These are phyloP conservation scores for Corythoichthys haematopterus DNA, from an alignment of 2,113 vertebrate species.

Conservation along the genomic window DNA sequence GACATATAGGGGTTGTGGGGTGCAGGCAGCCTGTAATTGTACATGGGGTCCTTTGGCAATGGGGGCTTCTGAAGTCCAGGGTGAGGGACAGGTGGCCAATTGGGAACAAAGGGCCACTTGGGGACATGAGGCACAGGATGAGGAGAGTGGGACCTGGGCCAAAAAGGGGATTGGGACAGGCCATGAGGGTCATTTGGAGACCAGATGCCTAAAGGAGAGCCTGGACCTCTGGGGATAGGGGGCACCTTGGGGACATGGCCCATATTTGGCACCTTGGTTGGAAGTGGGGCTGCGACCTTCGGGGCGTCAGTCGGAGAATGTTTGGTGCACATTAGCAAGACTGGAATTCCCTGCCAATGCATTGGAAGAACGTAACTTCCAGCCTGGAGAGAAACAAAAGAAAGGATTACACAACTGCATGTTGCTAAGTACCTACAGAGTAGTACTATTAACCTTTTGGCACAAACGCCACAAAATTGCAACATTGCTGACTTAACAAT, in stretches of 20 bases:
- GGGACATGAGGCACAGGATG: neutral
- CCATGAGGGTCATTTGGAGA: neutral
- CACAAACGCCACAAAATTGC: no score
- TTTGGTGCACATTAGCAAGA: slow-evolving; percentile 44
- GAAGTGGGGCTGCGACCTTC: neutral
- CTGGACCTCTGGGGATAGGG: neutral
- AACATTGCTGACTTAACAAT: no score
- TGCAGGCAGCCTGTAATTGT: neutral
- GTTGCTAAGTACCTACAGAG: neutral
- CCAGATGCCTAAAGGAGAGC: neutral
- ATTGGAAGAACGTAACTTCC: slow-evolving; percentile 44
- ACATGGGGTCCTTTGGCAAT: neutral
- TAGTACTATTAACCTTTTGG: no score
- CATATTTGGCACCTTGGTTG: neutral
- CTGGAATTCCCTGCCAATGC: slow-evolving; percentile 42
- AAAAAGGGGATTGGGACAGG: no score
- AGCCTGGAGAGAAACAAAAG: slow-evolving; percentile 14
- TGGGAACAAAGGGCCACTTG: neutral
- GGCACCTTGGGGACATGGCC: neutral
- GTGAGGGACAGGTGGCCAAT: neutral
- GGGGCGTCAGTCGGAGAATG: neutral
- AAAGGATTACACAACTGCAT: neutral
- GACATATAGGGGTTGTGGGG: neutral
- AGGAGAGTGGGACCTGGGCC: neutral
- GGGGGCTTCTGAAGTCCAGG: neutral